These are phyloP conservation scores for Strigamia transsilvanica DNA, from an alignment of 2,888 invertebrate species.

Conservation along the genomic window DNA sequence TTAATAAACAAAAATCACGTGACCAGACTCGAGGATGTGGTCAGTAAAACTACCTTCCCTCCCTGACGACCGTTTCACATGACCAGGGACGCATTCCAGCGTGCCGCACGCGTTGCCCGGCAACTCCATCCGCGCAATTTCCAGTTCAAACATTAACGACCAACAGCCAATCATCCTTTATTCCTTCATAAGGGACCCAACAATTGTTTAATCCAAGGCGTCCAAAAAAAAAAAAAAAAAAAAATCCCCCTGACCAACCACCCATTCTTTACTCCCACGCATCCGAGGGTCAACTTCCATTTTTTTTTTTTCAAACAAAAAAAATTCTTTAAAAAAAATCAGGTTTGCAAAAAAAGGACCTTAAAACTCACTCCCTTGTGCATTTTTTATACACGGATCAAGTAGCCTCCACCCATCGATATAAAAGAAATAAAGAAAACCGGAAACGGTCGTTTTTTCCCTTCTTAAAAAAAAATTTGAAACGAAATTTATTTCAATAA, in stretches of 20 bases:
- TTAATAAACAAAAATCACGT: no score
- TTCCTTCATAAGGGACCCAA: background rate
- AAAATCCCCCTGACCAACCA: background rate
- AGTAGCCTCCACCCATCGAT: background rate
- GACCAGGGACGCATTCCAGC: background rate
- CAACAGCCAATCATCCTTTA: slow-evolving; percentile 11
- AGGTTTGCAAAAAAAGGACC: background rate
- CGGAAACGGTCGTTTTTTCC: background rate
- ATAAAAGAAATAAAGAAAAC: background rate
- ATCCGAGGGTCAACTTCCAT: background rate
- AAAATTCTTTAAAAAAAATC: background rate
- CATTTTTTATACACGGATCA: background rate
- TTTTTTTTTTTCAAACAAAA: background rate
- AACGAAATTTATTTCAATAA: no score
- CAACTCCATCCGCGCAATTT: background rate
- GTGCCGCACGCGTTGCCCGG: slow-evolving; percentile 9
- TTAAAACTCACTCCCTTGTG: no score
- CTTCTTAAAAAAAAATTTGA: background rate
- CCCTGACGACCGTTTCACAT: background rate
- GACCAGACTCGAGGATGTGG: slow-evolving; percentile 15
- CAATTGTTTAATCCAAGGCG: background rate
- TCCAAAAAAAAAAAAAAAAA: background rate
- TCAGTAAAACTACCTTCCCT: background rate
- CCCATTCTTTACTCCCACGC: background rate
- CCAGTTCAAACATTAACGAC: background rate